Conservation (phyloP, 2,797 vertebrate species). For the Mareca strepera region DNA sequence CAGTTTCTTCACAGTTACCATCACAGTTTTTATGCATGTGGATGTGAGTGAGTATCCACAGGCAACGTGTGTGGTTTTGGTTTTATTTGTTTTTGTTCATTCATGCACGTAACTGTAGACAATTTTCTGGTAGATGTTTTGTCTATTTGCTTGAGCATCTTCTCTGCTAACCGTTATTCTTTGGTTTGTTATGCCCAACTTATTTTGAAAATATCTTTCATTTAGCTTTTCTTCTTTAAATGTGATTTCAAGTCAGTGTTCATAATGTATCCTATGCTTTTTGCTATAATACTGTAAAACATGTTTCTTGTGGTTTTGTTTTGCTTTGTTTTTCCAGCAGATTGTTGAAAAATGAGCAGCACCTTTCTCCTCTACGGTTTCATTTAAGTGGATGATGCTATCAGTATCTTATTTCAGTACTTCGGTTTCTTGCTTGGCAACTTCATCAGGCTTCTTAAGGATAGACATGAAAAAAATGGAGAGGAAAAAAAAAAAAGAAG, state of each 20-base stretch:
- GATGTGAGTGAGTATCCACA: conserved; percentile 24
- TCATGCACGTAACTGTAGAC: conserved; percentile 8
- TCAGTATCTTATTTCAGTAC: neutral
- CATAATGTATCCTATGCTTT: neutral
- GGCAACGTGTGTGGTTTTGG: neutral
- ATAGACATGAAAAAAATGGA: neutral
- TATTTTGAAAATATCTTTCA: neutral
- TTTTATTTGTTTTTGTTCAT: conserved; percentile 27
- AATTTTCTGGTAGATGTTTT: neutral
- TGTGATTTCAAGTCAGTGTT: neutral
- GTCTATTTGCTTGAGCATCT: neutral
- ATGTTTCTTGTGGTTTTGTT: too few relatives aligned
- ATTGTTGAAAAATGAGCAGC: neutral
- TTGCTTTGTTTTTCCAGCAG: neutral
- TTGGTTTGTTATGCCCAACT: neutral
- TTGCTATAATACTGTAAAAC: neutral
- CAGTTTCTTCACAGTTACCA: conserved; percentile 29
- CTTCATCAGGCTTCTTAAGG: neutral
- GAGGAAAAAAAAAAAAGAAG: neutral
- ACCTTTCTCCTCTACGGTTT: neutral
- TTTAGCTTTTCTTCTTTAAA: neutral
- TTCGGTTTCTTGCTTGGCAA: neutral
- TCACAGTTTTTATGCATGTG: conserved; percentile 11
- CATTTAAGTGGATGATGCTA: neutral
- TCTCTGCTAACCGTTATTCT: neutral